Percentiles rank a stretch among this genome's conserved stretches.
phyloP scores from a whole-genome alignment of 2,113 vertebrate genomes.

The Phalacrocorax brasilianus region DNA sequence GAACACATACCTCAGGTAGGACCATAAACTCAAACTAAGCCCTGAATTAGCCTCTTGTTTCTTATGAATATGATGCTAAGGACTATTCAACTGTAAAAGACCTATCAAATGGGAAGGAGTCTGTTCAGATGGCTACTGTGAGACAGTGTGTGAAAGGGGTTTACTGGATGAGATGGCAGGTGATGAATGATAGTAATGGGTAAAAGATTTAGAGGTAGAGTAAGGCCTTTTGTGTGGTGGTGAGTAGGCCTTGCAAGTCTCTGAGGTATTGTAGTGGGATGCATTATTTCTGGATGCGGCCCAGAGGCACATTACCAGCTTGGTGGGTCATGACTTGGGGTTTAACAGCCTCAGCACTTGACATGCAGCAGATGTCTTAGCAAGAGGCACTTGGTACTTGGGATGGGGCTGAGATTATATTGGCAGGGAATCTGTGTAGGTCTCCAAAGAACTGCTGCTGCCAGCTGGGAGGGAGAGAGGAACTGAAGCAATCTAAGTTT shows the following conservation, averaged over 20 bases:
- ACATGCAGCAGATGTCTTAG: fast-evolving
- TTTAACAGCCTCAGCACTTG: neutral
- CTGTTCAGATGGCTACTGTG: neutral
- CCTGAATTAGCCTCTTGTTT: neutral
- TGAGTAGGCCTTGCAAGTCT: neutral
- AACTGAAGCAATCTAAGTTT: neutral
- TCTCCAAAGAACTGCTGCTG: fast-evolving
- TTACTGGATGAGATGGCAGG: neutral
- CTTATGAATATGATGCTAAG: neutral
- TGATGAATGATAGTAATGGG: neutral
- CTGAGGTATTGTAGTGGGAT: neutral
- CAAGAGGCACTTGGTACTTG: neutral
- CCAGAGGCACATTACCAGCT: neutral
- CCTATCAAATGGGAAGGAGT: neutral
- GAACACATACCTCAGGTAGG: neutral
- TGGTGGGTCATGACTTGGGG: neutral
- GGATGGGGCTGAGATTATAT: neutral
- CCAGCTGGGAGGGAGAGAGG: neutral
- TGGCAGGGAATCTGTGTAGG: fast-evolving
- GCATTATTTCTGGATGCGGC: neutral
- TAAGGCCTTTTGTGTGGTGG: fast-evolving
- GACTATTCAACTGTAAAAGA: neutral
- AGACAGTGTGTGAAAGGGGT: neutral
- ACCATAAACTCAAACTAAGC: neutral
- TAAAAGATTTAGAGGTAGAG: neutral